Base-by-base conservation (phyloP, 2,113 vertebrate genomes). In the Mustela lutreola region DNA sequence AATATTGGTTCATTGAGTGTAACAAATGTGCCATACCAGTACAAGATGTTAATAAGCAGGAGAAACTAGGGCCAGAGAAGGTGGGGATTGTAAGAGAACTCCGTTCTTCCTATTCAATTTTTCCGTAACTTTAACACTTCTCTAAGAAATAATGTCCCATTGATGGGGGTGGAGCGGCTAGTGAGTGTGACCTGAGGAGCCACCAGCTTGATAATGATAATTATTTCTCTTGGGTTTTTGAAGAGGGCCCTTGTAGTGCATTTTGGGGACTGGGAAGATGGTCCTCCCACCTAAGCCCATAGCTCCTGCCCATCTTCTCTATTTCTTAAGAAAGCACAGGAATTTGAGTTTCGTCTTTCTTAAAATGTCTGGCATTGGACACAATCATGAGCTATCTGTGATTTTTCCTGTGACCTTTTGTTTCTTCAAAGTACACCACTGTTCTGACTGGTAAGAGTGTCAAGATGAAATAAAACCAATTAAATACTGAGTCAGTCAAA, bases 401-500 rank as follows among this genome's bases (percentile, higher is more conserved):
- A 58, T 82, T 63, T 76, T 65, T 36, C 22, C 53, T 89, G 45
- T 58, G 84, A 21, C 28, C 75, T 56, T 70, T 58, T 36, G 16
- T 65, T 97, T 95, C 76, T 94, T 50, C 86, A 81, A 87, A 89
- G 45, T 21, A 75, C 0, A 36, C 48, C 9, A 8, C 19, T 82
- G 36, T 5, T 39, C 19, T 78, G 45, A 80, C 85, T 83, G 56
- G 28, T 53, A 63, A 21, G 26, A 83, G 88, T 85, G 56, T 95
- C 53, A 95, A 75, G 36, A 53, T 67, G 9, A 94, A 48, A 82
- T 75, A 9, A 94, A 95, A 79, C 65, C 15, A 85, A 75, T 89
- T 93, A 79, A 91, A 95, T 31, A 62, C 39, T 83, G 90, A 94
- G 14, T 24, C 14, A 31, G 65, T 83, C 78, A 42, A 73, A 73